Evolutionary conservation across 2,797 vertebrate species (phyloP), one percentile per base, ranked within the genome.

Genomic region (Enteromius treurensis): DNA sequence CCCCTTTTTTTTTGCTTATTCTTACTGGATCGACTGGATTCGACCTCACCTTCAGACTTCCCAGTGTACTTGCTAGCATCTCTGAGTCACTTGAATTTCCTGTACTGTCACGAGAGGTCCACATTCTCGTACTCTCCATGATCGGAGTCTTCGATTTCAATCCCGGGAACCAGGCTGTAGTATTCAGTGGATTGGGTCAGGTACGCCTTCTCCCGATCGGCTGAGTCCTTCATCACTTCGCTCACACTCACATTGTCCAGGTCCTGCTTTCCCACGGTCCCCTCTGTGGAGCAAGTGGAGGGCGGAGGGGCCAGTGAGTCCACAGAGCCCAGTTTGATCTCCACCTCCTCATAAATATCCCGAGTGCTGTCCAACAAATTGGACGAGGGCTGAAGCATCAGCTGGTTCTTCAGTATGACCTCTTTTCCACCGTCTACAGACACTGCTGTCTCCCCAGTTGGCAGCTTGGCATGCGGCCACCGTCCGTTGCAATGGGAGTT

Each of bases 141-240:
- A 86, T 97, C 97, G 0, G 94, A 97, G 90, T 97, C 97, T 29
- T 97, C 97, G 82, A 97, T 91, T 80, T 97, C 95, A 0, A 98
- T 95, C 1, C 92, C 96, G 0, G 96, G 97, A 23, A 98, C 95
- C 85, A 98, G 91, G 88, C 96, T 97, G 91, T 98, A 98, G 89
- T 97, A 97, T 80, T 95, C 95, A 0, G 94, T 96, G 0, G 96
- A 92, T 90, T 97, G 96, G 82, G 88, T 95, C 93, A 97, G 90
- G 86, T 97, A 97, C 3, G 95, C 94, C 90, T 96, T 97, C 91
- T 97, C 97, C 34, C 96, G 90, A 89, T 96, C 93, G 0, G 95
- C 85, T 0, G 96, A 98, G 93, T 97, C 97, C 68, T 96, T 96
- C 95, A 97, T 92, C 84, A 97, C 96, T 8, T 97, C 96, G 0